Percentiles rank a stretch among this genome's conserved stretches.
These are phyloP conservation scores for Drosophila monieri DNA, from an alignment of 2,888 invertebrate species.

Conservation along the genomic window DNA sequence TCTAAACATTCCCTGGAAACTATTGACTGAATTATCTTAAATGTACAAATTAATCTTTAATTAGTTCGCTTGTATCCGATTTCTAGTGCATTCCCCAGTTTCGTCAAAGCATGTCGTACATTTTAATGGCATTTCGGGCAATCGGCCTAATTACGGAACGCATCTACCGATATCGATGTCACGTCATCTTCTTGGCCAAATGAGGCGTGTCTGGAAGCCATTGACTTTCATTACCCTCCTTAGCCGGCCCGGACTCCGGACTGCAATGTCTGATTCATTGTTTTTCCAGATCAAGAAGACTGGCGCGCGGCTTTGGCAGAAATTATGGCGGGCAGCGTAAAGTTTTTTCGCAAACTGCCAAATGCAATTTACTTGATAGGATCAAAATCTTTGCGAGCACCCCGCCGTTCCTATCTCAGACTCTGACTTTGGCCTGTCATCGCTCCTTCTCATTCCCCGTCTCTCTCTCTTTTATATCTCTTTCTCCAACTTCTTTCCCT, in stretches of 20 bases:
- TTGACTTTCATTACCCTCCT: constrained; percentile 31
- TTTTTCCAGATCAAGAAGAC: constrained; percentile 18
- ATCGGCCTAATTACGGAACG: constrained; percentile 28
- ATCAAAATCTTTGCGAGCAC: constrained; percentile 77
- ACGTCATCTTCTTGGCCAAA: constrained; percentile 38
- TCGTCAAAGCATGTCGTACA: constrained; percentile 7
- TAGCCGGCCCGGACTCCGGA: neutral
- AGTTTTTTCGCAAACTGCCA: constrained; percentile 80
- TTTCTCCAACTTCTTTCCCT: constrained; percentile 7
- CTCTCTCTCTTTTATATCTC: constrained; percentile 1
- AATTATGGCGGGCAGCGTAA: constrained; percentile 64
- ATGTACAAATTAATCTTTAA: neutral
- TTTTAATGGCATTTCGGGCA: constrained; percentile 12
- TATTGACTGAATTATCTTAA: neutral
- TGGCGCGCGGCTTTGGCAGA: constrained; percentile 29
- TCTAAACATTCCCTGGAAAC: neutral
- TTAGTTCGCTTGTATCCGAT: neutral
- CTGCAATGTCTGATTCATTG: constrained; percentile 42
- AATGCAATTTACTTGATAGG: constrained; percentile 84
- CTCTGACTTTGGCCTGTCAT: constrained; percentile 30
- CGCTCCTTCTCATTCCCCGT: neutral
- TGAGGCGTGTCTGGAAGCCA: constrained; percentile 34
- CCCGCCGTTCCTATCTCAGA: constrained; percentile 8
- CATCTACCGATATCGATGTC: constrained; percentile 24
- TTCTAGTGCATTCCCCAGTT: neutral